Conservation (phyloP, 2,888 invertebrate species). For the Dysmachus trigonus region DNA sequence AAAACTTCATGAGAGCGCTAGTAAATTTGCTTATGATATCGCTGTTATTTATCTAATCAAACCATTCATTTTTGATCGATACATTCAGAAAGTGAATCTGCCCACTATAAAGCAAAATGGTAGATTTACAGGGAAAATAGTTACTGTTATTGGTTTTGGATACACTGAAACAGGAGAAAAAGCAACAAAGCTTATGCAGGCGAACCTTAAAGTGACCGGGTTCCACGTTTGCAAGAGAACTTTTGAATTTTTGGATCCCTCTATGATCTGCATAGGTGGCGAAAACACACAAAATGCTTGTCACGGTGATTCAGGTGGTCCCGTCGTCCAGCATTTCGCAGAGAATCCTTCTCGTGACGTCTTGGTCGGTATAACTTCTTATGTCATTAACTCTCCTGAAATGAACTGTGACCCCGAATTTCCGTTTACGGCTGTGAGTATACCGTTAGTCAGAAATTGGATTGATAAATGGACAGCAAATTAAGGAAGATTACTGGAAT, state of each 20-base stretch:
- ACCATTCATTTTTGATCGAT: neutral
- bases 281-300: neutral
- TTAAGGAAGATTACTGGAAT: neutral
- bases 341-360: neutral
- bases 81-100: neutral
- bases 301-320: neutral
- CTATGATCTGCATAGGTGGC: neutral
- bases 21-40: neutral
- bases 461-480: neutral
- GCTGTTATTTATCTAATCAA: neutral
- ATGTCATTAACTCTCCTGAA: neutral
- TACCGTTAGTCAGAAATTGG: neutral
- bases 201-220: neutral
- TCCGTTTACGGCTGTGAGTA: neutral
- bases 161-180: neutral
- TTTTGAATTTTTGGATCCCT: neutral
- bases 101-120: neutral
- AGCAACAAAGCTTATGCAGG: neutral
- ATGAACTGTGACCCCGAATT: neutral
- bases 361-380: neutral
- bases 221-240: neutral
- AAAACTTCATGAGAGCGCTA: neutral
- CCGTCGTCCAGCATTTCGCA: neutral
- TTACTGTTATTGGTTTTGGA: neutral
- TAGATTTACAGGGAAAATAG: neutral